Base-by-base conservation (phyloP, 2,888 invertebrate genomes). In the Leucophenga montana region DNA sequence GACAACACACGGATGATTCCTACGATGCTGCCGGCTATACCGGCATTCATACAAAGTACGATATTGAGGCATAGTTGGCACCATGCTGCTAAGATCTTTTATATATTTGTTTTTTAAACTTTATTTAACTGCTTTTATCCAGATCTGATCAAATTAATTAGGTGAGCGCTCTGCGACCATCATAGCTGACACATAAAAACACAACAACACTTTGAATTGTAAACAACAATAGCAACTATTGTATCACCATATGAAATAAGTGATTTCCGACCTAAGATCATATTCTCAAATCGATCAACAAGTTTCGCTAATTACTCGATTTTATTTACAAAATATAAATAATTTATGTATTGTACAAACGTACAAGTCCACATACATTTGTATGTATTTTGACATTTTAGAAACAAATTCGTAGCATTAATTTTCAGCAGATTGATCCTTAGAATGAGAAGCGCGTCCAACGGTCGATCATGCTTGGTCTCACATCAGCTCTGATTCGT, bases 401-500 rank as follows among this genome's bases (percentile, higher is more conserved):
- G n/a, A n/a, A n/a, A n/a, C n/a, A n/a, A n/a, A n/a, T n/a, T n/a
- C n/a, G n/a, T n/a, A n/a, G n/a, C n/a, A n/a, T n/a, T 27, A 27
- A 4, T 27, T 27, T 27, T 27, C 4, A 27, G 27, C 27, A 27
- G 27, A 3, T 27, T 27, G 27, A 27, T 27, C 4, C 39, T 70
- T 16, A 79, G 22, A 84, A 71, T 3, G 84, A 82, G 53, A 82
- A 82, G 9, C 84, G 81, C 0, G 79, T 77, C 81, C 81, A 84
- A 1, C 84, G 83, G 11, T 75, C 81, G 18, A 79, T 18, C 5
- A 82, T 22, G 68, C 81, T 82, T 22, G 83, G 59, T 33, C 59
- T 8, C 33, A 16, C 16, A 31, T 59, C 27, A 5, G 39, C 33
- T n/a, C 3, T 59, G n/a, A 59, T 64, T 18, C 77, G 79, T 3